Base-by-base conservation (phyloP, 2,113 vertebrate genomes). In the Argyrosomus japonicus region DNA sequence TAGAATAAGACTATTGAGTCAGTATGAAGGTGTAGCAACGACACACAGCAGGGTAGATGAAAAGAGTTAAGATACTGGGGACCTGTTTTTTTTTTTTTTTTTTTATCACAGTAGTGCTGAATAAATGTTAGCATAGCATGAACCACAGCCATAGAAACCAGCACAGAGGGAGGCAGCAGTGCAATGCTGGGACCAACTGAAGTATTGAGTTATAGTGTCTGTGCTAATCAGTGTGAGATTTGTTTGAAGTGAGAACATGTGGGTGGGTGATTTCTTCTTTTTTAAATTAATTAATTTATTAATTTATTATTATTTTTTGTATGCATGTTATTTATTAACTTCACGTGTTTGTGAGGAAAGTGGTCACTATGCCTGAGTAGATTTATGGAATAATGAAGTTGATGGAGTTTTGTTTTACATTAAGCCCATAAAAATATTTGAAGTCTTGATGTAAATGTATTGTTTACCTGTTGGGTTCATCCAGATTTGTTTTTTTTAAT, bases 71-170 rank as follows among this genome's bases (percentile, higher is more conserved):
- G 40, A n/a, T n/a, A 23, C 60, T 32, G 27, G n/a, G 36, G n/a
- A 45, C 48, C 25, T 14, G 32, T 67, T 10, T 29, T n/a, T 29
- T 19, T 32, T 32, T 10, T 29, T n/a, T 29, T 19, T 32, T 32
- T 75, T 69, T 47, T 47, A 81, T 72, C 25, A 50, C 65, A 67
- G 56, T 81, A 71, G 60, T 86, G 75, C 65, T 77, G 57, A 77
- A 40, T 79, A 68, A 76, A 56, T 83, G 81, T 84, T 75, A 74
- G 72, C 40, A 61, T 85, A 89, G 77, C 79, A 75, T 85, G 74
- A 91, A 79, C 40, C 77, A 81, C 68, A 85, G 87, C 82, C 84
- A 88, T 73, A 87, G 63, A 73, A 27, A 68, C 61, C 75, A 63
- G 79, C 78, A 75, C 54, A 36, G 54, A 67, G 18, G 61, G 48